A percentile compares a stretch with the other conserved stretches of the same genome.
Evolutionary conservation across 2,797 vertebrate species (phyloP).

Genomic region (Epinephelus malabaricus): DNA sequence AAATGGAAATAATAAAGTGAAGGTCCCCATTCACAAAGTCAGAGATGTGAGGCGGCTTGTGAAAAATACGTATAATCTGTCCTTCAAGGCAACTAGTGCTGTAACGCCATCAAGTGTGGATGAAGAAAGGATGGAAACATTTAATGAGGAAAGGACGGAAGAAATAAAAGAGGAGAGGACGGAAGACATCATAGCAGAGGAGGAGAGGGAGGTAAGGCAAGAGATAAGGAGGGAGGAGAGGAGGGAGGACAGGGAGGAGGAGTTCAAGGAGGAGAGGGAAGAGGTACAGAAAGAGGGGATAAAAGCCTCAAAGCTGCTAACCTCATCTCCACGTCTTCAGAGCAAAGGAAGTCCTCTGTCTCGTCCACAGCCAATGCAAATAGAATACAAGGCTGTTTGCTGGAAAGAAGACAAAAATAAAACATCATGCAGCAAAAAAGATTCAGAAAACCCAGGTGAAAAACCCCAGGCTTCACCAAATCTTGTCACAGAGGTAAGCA

Average conservation of each 20-base stretch:
- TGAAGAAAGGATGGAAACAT: conserved; percentile 34
- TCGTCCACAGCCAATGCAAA: conserved; percentile 82
- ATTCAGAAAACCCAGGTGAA: conserved; percentile 41
- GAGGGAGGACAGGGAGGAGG: conserved; percentile 41
- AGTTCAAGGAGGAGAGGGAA: conserved; percentile 23
- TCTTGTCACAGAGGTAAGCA: conserved; percentile 30
- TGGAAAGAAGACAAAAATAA: conserved; percentile 83
- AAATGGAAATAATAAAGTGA: conserved; percentile 71
- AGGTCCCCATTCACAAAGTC: conserved; percentile 87
- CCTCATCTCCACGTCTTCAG: conserved; percentile 40
- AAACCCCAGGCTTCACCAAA: conserved; percentile 47
- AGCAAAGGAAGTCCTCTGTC: conserved; percentile 65
- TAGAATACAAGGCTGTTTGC: conserved; percentile 87
- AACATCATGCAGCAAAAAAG: conserved; percentile 29
- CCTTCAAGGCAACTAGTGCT: conserved; percentile 81
- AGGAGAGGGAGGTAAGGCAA: conserved; percentile 28
- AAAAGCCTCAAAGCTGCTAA: conserved; percentile 42
- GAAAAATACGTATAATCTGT: conserved; percentile 92
- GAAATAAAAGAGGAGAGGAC: conserved; percentile 24
- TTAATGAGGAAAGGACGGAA: conserved; percentile 33
- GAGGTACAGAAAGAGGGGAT: conserved; percentile 42
- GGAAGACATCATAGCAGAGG: conserved; percentile 9
- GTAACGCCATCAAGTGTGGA: conserved; percentile 45
- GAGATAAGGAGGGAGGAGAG: conserved; percentile 38
- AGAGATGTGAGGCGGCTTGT: conserved; percentile 93